Base-by-base conservation (phyloP, 1,140 invertebrate genomes). In the Mycetomoellerius zeteki region DNA sequence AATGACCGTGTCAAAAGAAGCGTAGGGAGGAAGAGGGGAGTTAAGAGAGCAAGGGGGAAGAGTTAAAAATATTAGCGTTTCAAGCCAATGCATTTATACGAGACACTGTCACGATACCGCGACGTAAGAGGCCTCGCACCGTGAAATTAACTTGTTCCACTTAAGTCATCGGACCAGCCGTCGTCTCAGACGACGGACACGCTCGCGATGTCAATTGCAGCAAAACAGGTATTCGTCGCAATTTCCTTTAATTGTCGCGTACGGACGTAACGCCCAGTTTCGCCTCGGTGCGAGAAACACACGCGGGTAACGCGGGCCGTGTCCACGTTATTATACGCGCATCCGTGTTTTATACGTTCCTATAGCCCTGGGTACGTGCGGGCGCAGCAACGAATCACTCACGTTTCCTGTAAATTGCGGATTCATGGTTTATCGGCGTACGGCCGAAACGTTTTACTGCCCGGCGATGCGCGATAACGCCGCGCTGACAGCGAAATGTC, bases 321-420 rank as follows among this genome's bases (percentile, higher is more conserved):
- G 62, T 21, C 64, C 50, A 1, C 21, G 24, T 14, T 84, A 84
- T 84, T 84, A 82, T 73, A 73, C 80, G 58, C 19, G 16, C n/a
- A 50, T 19, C 47, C 10, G 77, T 72, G 88, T 87, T 72, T 80
- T 77, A 67, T 69, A 60, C 62, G 56, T 78, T 47, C 37, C 65
- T 37, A 43, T 43, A 50, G 85, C 37, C 8, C 10, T 7, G 6
- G 47, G 47, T 87, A 87, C 80, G 88, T 85, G 88, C 85, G 65
- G 72, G 81, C 52, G 81, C 81, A 78, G 76, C 88, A 90, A 90
- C 89, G 89, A 90, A 90, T 90, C 89, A 86, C 89, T 90, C 89
- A 85, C 89, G 89, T 90, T 90, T 90, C 89, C 89, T 88, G 84
- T 91, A 91, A 91, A 91, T 91, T 91, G 89, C 89, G 87, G 87